Base-by-base conservation (phyloP, 2,888 invertebrate genomes). In the Elmis aenea region DNA sequence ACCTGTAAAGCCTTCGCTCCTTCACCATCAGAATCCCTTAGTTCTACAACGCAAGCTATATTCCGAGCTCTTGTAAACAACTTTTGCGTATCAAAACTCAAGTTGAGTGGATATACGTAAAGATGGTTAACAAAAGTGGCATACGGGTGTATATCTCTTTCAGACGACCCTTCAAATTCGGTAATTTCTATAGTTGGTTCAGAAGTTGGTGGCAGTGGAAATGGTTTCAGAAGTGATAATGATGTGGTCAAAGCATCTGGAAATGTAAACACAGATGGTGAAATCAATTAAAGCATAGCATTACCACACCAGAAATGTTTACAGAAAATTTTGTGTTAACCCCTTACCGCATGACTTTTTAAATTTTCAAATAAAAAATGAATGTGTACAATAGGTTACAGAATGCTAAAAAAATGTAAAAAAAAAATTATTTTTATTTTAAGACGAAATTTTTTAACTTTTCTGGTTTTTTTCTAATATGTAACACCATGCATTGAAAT, bases 31-130 rank as follows among this genome's bases (percentile, higher is more conserved):
- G 79, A 78, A 52, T 93, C 90, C 45, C 88, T 76, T 40, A 97
- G 67, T 65, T 96, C 93, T 8, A 96, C 76, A 15, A 86, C 76
- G 56, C 95, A 93, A 0, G 91, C 87, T 42, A 97, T 91, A 65
- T 99, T 97, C 59, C 97, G 77, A 1, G 97, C 96, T 61, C 94
- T 76, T 0, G 87, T 83, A 59, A 94, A 94, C 54, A 85, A 74
- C 64, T 92, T 93, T 68, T 95, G 94, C 29, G 85, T 83, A 66
- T 94, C 95, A 58, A 91, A 94, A 63, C 83, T 85, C 34, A 96
- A 71, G 34, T 75, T 74, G 50, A 85, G 71, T 1, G 97, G 97
- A 61, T 95, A 92, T 9, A 97, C 83, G 66, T 92, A 97, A 21
- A 97, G 72, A 63, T 93, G 87, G 68, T 97, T 96, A 13, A 83